Evolutionary conservation across 2,888 invertebrate species (phyloP), one percentile per base, ranked within the genome.

Genomic region (Eupithecia tripunctaria): DNA sequence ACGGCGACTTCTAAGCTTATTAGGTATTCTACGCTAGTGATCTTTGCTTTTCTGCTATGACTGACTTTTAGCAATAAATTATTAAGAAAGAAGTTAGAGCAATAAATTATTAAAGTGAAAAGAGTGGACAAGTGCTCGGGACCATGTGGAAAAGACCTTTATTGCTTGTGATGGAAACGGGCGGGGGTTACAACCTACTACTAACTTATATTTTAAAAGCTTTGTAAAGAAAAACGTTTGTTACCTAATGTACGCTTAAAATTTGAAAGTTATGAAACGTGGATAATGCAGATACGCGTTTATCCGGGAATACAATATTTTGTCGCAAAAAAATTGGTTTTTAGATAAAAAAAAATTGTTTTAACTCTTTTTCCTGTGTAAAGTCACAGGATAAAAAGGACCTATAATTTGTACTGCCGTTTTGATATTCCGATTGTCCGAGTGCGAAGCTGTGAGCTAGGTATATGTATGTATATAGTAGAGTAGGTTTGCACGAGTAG

Each of bases 401-500:
- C 5, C 56, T 25, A 56, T 56, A 5, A 56, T 51, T 51, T 51
- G 14, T 56, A 56, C 56, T 56, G 56, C 56, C 56, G 56, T 25
- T 56, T 56, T 56, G 56, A 56, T 56, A 56, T 56, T 56, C 56
- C 56, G 21, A n/a, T 32, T 62, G 29, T 32, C 62, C 18, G 65
- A 21, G 32, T 62, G 62, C 29, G 60, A 60, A 60, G n/a, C 36
- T 32, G 36, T 63, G 62, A 63, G 62, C 36, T 63, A 63, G 62
- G 32, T 12, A 60, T 36, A 29, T 63, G 59, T 71, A 62, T 71
- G 60, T 67, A 67, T 27, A 25, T 67, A 60, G 64, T 64, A 64
- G 38, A 12, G 63, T 65, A 65, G 64, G 66, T 38, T 29, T 68
- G 68, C 73, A 67, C 76, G 67, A 65, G 73, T 75, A 76, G 64